Evolutionary conservation across 2,888 invertebrate species (phyloP), one percentile per base, ranked within the genome.

Genomic region (Plebejus argus): DNA sequence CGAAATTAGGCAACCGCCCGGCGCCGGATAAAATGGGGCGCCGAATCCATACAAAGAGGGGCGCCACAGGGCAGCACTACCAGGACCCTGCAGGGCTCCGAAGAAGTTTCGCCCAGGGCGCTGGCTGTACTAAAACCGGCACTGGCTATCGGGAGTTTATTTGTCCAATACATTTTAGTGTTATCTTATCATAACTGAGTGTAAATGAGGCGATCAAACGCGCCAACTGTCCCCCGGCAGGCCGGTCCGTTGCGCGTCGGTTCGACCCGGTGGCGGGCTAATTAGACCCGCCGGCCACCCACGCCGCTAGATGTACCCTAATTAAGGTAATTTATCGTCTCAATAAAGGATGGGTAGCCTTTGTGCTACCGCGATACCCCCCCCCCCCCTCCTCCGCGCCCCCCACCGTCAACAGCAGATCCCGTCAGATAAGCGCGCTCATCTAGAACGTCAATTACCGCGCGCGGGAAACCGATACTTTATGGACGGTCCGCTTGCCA

Each of bases 261-360:
- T 39, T 35, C 39, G 8, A n/a, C 45, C 76, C 70, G 75, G 78
- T 78, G 72, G 77, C 78, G 79, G 79, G 80, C 84, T 86, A 86
- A 85, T 85, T 85, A 83, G 81, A 88, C 83, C 92, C 92, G 92
- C 93, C 93, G 89, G 83, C 92, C 92, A 92, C 93, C 93, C 93
- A 92, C 90, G 82, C 81, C 86, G 88, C 91, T 92, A 92, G 92
- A 91, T 91, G 91, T 92, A 90, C 93, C 91, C 92, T 92, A 93
- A 93, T 93, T 93, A 93, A 92, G 89, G 90, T 93, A 93, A 93
- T 93, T 93, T 93, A 93, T 93, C 89, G 93, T 89, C 90, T 92
- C 92, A 92, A 91, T 91, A 90, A 90, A 89, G 89, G 66, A 66
- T 33, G 66, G 66, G 66, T 66, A 66, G 66, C 86, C 89, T 88